Evolutionary conservation across 2,797 vertebrate genomes (phyloP).

Genomic region (Clangula hyemalis): DNA sequence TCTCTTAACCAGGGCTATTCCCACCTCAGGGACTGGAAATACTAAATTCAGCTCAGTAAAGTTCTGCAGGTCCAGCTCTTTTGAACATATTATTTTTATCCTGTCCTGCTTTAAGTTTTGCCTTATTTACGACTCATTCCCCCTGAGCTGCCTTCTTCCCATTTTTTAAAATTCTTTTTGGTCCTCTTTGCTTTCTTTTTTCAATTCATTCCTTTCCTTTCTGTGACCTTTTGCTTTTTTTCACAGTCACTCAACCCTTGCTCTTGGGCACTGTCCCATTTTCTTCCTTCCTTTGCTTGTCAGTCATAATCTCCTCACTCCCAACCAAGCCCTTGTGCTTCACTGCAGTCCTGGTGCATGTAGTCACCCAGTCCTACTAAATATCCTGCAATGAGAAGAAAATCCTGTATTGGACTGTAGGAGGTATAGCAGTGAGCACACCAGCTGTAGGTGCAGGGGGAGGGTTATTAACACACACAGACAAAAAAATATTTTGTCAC

Average conservation of each 20-base stretch:
- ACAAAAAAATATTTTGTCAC: neutral
- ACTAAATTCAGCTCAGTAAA: neutral
- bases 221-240: constrained; percentile 28
- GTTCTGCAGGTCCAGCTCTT: neutral
- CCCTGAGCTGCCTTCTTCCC: neutral
- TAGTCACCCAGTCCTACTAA: neutral
- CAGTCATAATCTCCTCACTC: neutral
- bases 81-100: neutral
- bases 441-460: neutral
- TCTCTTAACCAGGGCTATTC: neutral
- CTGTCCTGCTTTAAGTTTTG: neutral
- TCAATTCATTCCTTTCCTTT: neutral
- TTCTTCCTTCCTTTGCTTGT: constrained; percentile 19
- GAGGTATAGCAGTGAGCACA: neutral
- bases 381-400: neutral
- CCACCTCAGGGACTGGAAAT: neutral
- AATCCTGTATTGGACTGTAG: neutral
- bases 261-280: neutral
- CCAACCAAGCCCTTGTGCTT: neutral
- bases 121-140: neutral
- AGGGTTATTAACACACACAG: neutral
- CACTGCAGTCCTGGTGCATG: neutral
- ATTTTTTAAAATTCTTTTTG: neutral
- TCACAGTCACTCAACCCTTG: neutral
- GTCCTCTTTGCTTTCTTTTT: neutral